These are phyloP conservation scores for Dione vanillae DNA, from an alignment of 2,888 invertebrate genomes.

Conservation along the genomic window DNA sequence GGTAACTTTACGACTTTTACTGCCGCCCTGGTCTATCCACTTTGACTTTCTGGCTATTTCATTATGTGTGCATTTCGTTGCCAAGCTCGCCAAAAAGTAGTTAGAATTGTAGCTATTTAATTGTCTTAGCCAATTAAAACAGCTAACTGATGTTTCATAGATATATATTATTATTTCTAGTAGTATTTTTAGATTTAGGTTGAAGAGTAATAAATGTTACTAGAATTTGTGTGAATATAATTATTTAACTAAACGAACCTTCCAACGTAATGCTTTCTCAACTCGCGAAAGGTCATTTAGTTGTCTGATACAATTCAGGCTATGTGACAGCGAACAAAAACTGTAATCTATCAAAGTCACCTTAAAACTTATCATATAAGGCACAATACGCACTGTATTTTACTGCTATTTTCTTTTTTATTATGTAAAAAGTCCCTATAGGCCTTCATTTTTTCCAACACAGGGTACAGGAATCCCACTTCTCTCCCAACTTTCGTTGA, in stretches of 20 bases:
- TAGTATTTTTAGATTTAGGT: neutral
- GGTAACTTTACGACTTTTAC: too few species aligned
- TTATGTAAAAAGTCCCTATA: neutral
- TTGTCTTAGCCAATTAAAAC: too few species aligned
- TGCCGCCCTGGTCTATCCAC: too few species aligned
- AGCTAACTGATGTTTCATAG: neutral
- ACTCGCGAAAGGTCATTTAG: constrained; percentile 33
- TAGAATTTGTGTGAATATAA: neutral
- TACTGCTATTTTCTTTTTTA: neutral
- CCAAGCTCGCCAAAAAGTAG: too few species aligned
- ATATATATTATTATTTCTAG: neutral
- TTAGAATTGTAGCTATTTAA: too few species aligned
- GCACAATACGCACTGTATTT: neutral
- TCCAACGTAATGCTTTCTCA: neutral
- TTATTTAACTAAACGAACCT: neutral
- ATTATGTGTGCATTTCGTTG: too few species aligned
- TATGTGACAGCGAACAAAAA: constrained; percentile 41
- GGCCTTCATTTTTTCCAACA: too few species aligned
- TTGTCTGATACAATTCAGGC: constrained; percentile 36
- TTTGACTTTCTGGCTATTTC: too few species aligned
- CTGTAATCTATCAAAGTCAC: constrained; percentile 48
- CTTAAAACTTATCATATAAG: constrained; percentile 41
- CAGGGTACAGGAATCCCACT: too few species aligned
- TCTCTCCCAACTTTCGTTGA: too few species aligned
- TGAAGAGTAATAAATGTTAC: neutral